Base-by-base conservation (phyloP, 1,140 invertebrate genomes). In the Meloidogyne hapla region DNA sequence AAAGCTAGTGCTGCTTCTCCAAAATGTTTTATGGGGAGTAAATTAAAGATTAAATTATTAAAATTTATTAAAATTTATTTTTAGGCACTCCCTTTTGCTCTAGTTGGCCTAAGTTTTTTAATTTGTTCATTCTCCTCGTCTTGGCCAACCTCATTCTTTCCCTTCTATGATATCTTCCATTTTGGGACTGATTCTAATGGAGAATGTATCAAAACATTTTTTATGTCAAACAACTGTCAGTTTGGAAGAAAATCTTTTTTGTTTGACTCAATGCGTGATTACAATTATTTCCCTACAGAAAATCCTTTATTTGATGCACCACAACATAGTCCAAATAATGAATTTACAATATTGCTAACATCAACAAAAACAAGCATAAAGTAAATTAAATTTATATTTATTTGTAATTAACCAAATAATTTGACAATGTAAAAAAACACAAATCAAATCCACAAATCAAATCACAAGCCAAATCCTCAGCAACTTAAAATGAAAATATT, bases 291-390 rank as follows among this genome's bases (percentile, higher is more conserved):
- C 26, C 8, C 70, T n/a, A 64, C 23, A 8, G 70, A 73, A 8
- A 73, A 73, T 63, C 70, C 70, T 12, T 40, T 40, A 13, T 73
- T 65, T 64, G 70, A 73, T 63, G 70, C 70, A 21, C 70, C 56
- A 18, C 56, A 73, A 21, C 33, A 61, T 61, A 23, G n/a, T 13
- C 23, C 70, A 12, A 2, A 28, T 15, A 38, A 61, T 64, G 70
- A 73, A 33, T 73, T 73, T 73, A 64, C 56, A n/a, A 73, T 63
- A 2, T 40, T 73, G 8, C 15, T 73, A 23, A 38, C 70, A 23
- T 40, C 42, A 10, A 73, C 13, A n/a, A 63, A 12, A 18, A 38
- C 33, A 6, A 23, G 6, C 63, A 15, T 56, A 18, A 26, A 33
- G 56, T 21, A 26, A n/a, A 25, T 6, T 18, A 42, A 15, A 0